Evolutionary conservation across 2,113 vertebrate genomes (phyloP), one percentile per base, ranked within the genome.

Genomic region (Cariama cristata): DNA sequence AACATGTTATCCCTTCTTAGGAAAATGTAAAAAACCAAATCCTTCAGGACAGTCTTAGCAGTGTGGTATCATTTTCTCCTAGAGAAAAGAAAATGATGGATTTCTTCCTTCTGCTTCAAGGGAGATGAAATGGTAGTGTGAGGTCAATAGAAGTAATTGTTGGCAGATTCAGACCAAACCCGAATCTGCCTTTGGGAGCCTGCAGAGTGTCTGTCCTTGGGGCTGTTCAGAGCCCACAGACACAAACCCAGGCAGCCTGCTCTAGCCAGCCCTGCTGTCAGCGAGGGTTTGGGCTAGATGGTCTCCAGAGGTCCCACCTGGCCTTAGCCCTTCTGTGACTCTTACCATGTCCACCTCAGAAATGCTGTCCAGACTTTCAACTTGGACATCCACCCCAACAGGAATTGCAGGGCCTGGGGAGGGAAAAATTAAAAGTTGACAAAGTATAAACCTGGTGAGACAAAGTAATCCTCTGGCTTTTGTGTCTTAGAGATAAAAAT

Each of bases 341-440:
- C 99, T 87, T 98, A 99, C 99, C 99, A 99, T 99, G 98, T 99
- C 99, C 59, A 99, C 99, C 91, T 99, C 99, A 15, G 99, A 99
- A 98, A 99, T 99, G 96, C 99, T 99, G 98, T 99, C 99, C 97
- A 99, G 95, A 79, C 99, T 99, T 97, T 99, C 99, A 97, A 99
- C 99, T 98, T 99, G 99, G 73, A 99, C 99, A 92, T 99, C 99
- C 73, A 99, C 99, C 4, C 99, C 99, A 68, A 99, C 99, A 6
- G 99, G 99, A 85, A 99, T 99, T 69, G 99, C 99, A 50, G 99
- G 99, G 84, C 99, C 99, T 99, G 44, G 32, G 24, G n/a, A 38
- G 30, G 19, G 26, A 38, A 50, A 67, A 62, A 44, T 12, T 11
- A 27, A 12, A 45, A n/a, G 8, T 26, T 69, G 27, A 20, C 16